A percentile compares a stretch with the other conserved stretches of the same genome.
Evolutionary conservation across 2,797 vertebrate species (phyloP).

Genomic region (Scolopax bukidnonensis): DNA sequence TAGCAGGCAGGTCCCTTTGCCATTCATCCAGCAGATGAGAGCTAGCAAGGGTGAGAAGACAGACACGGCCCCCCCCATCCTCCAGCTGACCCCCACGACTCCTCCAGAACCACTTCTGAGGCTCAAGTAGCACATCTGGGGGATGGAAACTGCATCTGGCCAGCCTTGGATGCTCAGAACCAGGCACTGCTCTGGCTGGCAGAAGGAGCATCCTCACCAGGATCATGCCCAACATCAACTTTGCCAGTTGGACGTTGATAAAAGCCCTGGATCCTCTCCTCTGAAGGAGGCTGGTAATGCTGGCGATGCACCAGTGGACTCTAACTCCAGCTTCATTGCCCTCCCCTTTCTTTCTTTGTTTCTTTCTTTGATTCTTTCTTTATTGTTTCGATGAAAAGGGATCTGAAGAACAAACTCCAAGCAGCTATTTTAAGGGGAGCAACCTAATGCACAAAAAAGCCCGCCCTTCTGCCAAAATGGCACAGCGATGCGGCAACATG

Average conservation of each 20-base stretch:
- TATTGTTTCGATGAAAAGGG: neutral
- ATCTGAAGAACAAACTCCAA: neutral
- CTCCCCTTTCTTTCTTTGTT: neutral
- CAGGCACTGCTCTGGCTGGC: neutral
- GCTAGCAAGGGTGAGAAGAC: neutral
- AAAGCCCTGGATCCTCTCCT: neutral
- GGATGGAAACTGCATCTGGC: neutral
- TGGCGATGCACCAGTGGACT: neutral
- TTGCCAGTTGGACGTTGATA: rapidly evolving
- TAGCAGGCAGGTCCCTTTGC: neutral
- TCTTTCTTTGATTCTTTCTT: neutral
- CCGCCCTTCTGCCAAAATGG: slow-evolving; percentile 18
- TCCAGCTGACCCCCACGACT: neutral
- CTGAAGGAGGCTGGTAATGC: neutral
- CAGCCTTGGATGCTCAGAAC: neutral
- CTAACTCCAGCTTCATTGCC: neutral
- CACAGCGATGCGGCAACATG: rapidly evolving
- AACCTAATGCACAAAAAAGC: slow-evolving; percentile 35
- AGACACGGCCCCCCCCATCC: neutral
- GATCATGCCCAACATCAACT: neutral
- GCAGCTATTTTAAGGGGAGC: slow-evolving; percentile 42
- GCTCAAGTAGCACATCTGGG: neutral
- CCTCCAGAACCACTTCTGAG: neutral
- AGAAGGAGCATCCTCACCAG: neutral
- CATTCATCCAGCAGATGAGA: neutral